phyloP scores from a whole-genome alignment of 2,888 invertebrate species.

The Agonopterix arenella region DNA sequence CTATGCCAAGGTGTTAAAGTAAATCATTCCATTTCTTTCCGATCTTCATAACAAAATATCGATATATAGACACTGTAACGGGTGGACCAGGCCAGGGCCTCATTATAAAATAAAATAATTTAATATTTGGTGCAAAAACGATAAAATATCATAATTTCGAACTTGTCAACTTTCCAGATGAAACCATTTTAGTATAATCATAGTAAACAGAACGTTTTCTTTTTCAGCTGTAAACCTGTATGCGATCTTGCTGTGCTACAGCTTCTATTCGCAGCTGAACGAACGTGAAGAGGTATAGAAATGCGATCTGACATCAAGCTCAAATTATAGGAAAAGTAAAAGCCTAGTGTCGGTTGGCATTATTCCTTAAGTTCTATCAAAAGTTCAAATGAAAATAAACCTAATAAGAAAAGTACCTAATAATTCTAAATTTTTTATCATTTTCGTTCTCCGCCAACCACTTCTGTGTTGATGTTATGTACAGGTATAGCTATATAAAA shows the following conservation, averaged over 20 bases:
- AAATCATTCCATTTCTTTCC: too few species aligned
- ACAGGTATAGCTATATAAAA: too few species aligned
- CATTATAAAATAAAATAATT: too few species aligned
- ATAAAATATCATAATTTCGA: not conserved
- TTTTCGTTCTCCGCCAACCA: too few species aligned
- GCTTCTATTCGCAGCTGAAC: slow-evolving; percentile 54
- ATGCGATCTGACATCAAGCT: not conserved
- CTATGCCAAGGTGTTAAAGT: too few species aligned
- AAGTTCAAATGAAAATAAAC: not conserved
- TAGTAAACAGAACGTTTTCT: not conserved
- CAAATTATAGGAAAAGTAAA: not conserved
- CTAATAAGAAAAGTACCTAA: too few species aligned
- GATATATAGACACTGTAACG: too few species aligned
- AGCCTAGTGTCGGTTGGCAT: not conserved
- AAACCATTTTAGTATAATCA: not conserved
- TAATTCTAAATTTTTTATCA: too few species aligned
- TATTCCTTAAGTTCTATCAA: slow-evolving; percentile 1
- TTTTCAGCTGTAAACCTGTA: slow-evolving; percentile 53
- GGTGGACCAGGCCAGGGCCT: too few species aligned
- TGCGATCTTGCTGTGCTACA: slow-evolving; percentile 45
- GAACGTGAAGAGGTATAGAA: slow-evolving; percentile 43
- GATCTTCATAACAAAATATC: too few species aligned
- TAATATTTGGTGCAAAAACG: not conserved
- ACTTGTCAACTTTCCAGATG: not conserved
- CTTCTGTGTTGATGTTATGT: too few species aligned